Base-by-base conservation (phyloP, 2,113 vertebrate genomes). In the Alligator sinensis region DNA sequence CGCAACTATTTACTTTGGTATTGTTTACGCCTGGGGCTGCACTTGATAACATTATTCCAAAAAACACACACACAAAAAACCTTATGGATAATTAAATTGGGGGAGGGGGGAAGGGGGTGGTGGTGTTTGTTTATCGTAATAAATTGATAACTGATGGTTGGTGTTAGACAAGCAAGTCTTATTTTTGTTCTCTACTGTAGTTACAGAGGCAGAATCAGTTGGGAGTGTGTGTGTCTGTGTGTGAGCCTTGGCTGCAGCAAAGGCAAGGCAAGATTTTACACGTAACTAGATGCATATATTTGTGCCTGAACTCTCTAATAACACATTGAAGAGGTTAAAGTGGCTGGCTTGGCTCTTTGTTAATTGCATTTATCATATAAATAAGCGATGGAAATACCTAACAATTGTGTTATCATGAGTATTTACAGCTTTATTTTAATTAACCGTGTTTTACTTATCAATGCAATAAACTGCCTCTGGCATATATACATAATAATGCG, bases 341-440 rank as follows among this genome's bases (percentile, higher is more conserved):
- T 94, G 87, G 91, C 89, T 89, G 86, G 58, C 80, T 86, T 63
- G 89, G 95, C 92, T 92, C 95, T 96, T 76, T 76, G 94, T 93
- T 95, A 95, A 97, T 86, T 96, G 95, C 90, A 62, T 97, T 97
- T 94, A 97, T 96, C 96, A n/a, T 85, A 66, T 55, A 83, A 89
- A 96, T 95, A 96, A 97, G 92, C 89, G 84, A 87, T 92, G 91
- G 87, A 95, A 97, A 96, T 96, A 93, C 91, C 86, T 93, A 82
- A 91, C 94, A 92, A 95, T 82, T 92, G 93, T 77, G 91, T 96
- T 97, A 97, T 94, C 93, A 83, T 87, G 93, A 89, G 94, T 95
- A 97, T 97, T 98, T 98, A 96, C 86, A 92, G 95, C 91, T 97
- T 96, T 97, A 84, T 98, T 97, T 97, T 97, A 97, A 98, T 97